Conservation (phyloP, 2,113 vertebrate genomes). For the Ornithorhynchus anatinus region DNA sequence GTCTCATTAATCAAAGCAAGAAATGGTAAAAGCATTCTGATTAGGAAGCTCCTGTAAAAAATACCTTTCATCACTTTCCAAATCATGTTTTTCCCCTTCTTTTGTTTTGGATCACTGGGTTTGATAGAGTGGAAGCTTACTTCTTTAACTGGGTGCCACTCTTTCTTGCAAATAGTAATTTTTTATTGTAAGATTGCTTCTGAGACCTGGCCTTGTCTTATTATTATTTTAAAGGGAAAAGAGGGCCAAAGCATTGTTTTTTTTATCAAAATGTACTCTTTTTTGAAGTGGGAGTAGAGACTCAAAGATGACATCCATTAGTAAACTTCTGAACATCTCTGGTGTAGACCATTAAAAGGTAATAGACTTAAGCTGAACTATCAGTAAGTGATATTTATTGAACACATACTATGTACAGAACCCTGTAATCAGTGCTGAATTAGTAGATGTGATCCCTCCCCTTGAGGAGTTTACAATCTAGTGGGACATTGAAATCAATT, state of each 20-base stretch:
- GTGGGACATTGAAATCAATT: too few species aligned
- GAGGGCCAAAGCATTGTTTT: not conserved
- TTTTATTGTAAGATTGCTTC: not conserved
- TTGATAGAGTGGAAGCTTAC: conserved; percentile 44
- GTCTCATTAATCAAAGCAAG: conserved; percentile 52
- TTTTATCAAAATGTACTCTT: too few species aligned
- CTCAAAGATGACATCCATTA: too few species aligned
- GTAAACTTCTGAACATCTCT: too few species aligned
- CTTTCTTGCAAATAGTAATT: not conserved
- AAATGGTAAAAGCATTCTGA: conserved; percentile 24
- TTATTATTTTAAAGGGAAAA: not conserved
- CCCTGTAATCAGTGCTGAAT: too few species aligned
- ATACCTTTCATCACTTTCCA: conserved; percentile 34
- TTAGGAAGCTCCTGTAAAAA: conserved; percentile 34
- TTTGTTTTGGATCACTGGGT: conserved; percentile 18
- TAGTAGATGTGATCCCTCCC: too few species aligned
- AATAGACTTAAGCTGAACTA: too few species aligned
- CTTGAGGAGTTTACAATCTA: too few species aligned
- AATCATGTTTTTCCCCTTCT: conserved; percentile 2
- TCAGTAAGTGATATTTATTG: too few species aligned
- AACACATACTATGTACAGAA: too few species aligned
- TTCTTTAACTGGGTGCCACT: not conserved
- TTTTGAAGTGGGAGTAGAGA: too few species aligned
- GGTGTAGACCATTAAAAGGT: too few species aligned
- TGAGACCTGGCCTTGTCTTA: not conserved